Evolutionary conservation across 2,888 invertebrate genomes (phyloP), one percentile per base, ranked within the genome.

Genomic region (Coelinius sp.): DNA sequence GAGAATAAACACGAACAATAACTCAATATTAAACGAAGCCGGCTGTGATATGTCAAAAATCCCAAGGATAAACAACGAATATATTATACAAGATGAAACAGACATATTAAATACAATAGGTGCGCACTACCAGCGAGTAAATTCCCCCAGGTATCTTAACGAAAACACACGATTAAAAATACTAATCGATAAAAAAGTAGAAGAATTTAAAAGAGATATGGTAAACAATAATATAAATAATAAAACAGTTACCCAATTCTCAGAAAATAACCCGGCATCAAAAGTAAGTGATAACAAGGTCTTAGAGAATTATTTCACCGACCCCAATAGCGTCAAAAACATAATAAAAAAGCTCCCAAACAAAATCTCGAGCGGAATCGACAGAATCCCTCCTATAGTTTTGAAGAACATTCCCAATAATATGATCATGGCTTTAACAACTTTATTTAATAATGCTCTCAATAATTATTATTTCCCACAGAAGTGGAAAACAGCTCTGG

Each of bases 281-380:
- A 46, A 46, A 2, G 44, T 14, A 5, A 14, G 7, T 7, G 2
- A 5, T 7, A 46, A 12, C 14, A 46, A 14, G 1, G 7, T 12
- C 4, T 17, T 12, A 1, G 4, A 17, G 1, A n/a, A 46, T 46
- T 46, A 46, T 17, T 46, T 46, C 7, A 27, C 27, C 7, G 27
- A 27, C 7, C 3, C 27, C 7, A 27, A 5, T 27, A 27, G 4
- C 3, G 5, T 17, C 3, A 46, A 17, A 14, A 2, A 1, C 1
- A 59, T 59, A 17, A 59, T 41, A 25, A 68, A 38, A 56, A n/a
- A 46, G 6, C 14, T 46, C 5, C 44, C 44, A n/a, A 53, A 53
- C 17, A 53, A 53, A 53, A 53, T 25, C 2, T 49, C 49, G 0
- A n/a, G 53, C n/a, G 53, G 53, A 10, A 24, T 53, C 3, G 53